Evolutionary conservation across 2,797 vertebrate genomes (phyloP).

Genomic region (Poeciliopsis gracilis): DNA sequence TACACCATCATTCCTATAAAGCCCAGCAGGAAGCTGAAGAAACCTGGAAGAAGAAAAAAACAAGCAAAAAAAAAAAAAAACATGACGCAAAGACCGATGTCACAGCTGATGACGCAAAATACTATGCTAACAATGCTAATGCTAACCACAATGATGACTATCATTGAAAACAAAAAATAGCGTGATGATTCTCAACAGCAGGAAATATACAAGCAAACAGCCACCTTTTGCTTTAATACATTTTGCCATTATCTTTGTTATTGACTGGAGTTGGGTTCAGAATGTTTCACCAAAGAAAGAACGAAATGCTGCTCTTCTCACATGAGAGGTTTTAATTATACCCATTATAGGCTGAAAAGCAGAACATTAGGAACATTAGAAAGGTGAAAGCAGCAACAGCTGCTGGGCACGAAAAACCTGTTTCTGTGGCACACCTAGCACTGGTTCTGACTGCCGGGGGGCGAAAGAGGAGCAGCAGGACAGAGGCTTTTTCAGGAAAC

Average conservation of each 20-base stretch:
- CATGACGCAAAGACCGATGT: not conserved
- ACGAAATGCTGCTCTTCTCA: not conserved
- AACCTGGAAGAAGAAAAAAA: slow-evolving; percentile 74
- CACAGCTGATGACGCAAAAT: not conserved
- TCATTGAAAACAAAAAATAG: not conserved
- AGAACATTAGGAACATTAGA: not conserved
- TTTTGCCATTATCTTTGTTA: not conserved
- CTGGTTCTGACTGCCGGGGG: no score
- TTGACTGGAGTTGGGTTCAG: not conserved
- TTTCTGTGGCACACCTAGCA: not conserved
- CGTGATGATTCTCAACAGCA: not conserved
- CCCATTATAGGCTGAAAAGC: not conserved
- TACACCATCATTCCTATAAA: slow-evolving; percentile 89
- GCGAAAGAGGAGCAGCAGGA: not conserved
- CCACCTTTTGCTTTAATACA: not conserved
- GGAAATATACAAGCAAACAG: not conserved
- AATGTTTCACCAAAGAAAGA: not conserved
- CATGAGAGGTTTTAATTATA: not conserved
- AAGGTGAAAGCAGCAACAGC: not conserved
- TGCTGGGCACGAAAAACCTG: slow-evolving; percentile 12
- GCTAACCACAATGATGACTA: no score
- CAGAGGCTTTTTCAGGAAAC: not conserved
- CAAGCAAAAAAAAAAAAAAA: not conserved
- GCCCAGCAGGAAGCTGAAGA: slow-evolving; percentile 92
- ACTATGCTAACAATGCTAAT: no score